These are phyloP conservation scores for Gila robusta DNA, from an alignment of 2,797 vertebrate genomes.

Conservation along the genomic window DNA sequence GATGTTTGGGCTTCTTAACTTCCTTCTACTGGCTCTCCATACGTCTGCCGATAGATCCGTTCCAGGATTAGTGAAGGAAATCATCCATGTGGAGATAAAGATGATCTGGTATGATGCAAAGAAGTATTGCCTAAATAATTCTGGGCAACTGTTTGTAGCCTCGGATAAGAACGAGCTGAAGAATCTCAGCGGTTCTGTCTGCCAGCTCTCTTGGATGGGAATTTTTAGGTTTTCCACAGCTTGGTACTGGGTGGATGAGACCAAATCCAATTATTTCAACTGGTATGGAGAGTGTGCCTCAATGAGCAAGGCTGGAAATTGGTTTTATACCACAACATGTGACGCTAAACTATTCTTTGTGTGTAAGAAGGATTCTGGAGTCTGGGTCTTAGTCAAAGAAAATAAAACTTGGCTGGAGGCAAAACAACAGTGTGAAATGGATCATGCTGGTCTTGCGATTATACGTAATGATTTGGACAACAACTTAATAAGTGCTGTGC, in stretches of 20 bases:
- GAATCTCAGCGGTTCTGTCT: not conserved
- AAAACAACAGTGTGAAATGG: not conserved
- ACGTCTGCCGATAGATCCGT: not conserved
- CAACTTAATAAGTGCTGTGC: not conserved
- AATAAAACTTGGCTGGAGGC: not conserved
- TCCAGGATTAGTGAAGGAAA: not conserved
- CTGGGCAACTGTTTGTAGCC: not conserved
- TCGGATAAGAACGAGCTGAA: not conserved
- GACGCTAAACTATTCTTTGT: not conserved
- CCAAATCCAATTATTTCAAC: not conserved
- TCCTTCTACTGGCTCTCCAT: not conserved
- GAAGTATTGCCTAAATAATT: not conserved
- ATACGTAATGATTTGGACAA: not conserved
- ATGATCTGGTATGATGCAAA: constrained; percentile 3
- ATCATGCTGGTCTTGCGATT: not conserved
- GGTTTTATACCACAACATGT: not conserved
- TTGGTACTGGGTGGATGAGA: not conserved
- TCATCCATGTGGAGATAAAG: not conserved
- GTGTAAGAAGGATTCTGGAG: not conserved
- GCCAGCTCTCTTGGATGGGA: constrained; percentile 25
- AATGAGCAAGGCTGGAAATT: not conserved
- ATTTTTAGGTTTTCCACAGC: accelerated
- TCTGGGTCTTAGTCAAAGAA: not conserved
- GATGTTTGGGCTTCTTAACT: constrained; percentile 3
- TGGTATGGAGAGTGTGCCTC: constrained; percentile 1